Base-by-base conservation (phyloP, 1,140 invertebrate genomes). In the Protaetia brevitarsis region DNA sequence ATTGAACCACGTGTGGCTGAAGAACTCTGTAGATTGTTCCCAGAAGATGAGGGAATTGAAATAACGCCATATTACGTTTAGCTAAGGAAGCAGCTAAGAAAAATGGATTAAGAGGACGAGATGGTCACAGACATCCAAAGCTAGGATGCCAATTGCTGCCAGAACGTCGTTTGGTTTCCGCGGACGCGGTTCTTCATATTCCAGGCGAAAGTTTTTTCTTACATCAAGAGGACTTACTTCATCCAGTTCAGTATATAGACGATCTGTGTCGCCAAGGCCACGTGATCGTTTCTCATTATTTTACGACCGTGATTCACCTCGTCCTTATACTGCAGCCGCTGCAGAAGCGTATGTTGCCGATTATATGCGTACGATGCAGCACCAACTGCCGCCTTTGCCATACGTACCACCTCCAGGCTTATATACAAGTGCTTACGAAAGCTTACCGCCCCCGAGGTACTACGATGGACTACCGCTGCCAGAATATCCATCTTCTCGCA, bases 1-100 rank as follows among this genome's bases (percentile, higher is more conserved):
- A 95, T 98, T 68, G 96, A 98, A 76, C 95, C 95, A 10, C 87
- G 91, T 76, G 94, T 97, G 66, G 97, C 93, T 29, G 93, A 96
- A 78, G 93, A 96, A 79, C 82, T 99, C 28, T 98, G 96, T 78
- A 87, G 95, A 70, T 80, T 98, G 36, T 98, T 99, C 81, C 91
- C 94, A 2, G 88, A 94, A 79, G 96, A 99, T 80, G 91, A 96
- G 72, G 89, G 89, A 73, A 91, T 96, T 69, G 95, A 98, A 82
- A 87, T 98, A 81, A 92, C 90, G 27, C 89, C 92, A 93, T 97
- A 69, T 82, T 97, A 64, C 85, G 90, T 69, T 92, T 94, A 78
- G 93, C 94, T 3, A 95, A 95, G 80, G 92, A 94, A 77, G 86
- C 91, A 26, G 87, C 89, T 0, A 90, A 84, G 80, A 84, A 81